Evolutionary conservation across 2,888 invertebrate genomes (phyloP).

Genomic region (Acleris emargana): DNA sequence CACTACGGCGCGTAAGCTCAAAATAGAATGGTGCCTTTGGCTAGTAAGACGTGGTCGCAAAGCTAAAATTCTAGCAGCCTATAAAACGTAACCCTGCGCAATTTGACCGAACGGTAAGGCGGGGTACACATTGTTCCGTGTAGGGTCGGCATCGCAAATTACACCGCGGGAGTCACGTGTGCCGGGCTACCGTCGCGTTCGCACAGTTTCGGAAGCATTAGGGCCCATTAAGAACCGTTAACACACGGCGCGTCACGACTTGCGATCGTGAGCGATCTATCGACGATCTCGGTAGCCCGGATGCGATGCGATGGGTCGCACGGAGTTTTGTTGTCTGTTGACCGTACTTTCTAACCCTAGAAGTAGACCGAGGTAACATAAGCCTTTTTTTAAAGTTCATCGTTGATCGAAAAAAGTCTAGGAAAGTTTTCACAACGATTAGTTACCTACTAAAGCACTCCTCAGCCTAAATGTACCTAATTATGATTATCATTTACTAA

Average conservation of each 20-base stretch:
- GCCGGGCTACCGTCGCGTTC: slow-evolving; percentile 80
- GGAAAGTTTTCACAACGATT: too few species aligned
- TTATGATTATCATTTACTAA: too few species aligned
- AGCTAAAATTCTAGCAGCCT: slow-evolving; percentile 42
- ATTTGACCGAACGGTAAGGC: slow-evolving; percentile 66
- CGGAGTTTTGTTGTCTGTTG: slow-evolving; percentile 59
- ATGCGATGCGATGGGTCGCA: slow-evolving; percentile 67
- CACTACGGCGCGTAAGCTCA: too few species aligned
- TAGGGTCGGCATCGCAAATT: slow-evolving; percentile 69
- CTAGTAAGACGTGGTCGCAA: not conserved
- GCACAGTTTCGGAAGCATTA: slow-evolving; percentile 84
- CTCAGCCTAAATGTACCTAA: too few species aligned
- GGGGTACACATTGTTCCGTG: slow-evolving; percentile 64
- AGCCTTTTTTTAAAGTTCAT: not conserved
- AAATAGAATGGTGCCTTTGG: too few species aligned
- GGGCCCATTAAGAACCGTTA: slow-evolving; percentile 83
- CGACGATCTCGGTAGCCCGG: slow-evolving; percentile 77
- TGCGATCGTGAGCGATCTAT: slow-evolving; percentile 79
- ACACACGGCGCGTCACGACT: slow-evolving; percentile 79
- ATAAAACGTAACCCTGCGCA: slow-evolving; percentile 54
- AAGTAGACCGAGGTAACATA: too few species aligned
- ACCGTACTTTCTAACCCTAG: slow-evolving; percentile 38
- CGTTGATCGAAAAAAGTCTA: too few species aligned
- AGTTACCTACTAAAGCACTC: too few species aligned
- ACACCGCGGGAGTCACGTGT: slow-evolving; percentile 75